phyloP scores from a whole-genome alignment of 1,140 invertebrate species.

The Plectrocnemia conspersa region DNA sequence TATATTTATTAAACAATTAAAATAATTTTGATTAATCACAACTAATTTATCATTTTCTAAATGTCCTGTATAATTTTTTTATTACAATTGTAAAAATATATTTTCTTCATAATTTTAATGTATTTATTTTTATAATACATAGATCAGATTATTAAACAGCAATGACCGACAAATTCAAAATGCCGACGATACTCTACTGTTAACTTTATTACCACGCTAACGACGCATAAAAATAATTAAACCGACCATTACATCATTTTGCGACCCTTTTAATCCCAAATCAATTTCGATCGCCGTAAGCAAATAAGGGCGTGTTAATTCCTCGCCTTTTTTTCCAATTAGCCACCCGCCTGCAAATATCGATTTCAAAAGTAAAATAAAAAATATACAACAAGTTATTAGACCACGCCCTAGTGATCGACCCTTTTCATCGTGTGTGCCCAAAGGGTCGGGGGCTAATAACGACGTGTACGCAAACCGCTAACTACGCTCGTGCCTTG shows the following conservation, averaged over 20 bases:
- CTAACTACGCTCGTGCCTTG: not conserved
- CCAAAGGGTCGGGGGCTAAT: not conserved
- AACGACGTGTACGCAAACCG: not conserved
- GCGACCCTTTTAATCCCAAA: not conserved
- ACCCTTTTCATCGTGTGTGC: not conserved
- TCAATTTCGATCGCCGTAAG: not conserved
- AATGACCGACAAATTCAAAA: no score
- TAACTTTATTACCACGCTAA: no score
- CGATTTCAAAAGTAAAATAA: no score
- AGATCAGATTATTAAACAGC: no score
- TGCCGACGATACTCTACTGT: no score
- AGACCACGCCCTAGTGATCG: not conserved
- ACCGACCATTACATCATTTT: not conserved
- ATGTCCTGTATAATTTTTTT: no score
- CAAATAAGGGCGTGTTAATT: not conserved
- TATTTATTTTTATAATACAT: no score
- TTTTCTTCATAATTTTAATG: no score
- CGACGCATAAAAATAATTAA: no score
- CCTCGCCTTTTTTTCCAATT: not conserved
- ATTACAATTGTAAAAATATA: no score
- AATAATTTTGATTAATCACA: conserved; percentile 25
- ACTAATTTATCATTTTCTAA: conserved; percentile 22
- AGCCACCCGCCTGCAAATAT: not conserved
- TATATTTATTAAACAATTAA: no score
- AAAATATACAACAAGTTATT: no score